Conservation (phyloP, 2,888 invertebrate genomes). For the Thysanoteuthis rhombus region DNA sequence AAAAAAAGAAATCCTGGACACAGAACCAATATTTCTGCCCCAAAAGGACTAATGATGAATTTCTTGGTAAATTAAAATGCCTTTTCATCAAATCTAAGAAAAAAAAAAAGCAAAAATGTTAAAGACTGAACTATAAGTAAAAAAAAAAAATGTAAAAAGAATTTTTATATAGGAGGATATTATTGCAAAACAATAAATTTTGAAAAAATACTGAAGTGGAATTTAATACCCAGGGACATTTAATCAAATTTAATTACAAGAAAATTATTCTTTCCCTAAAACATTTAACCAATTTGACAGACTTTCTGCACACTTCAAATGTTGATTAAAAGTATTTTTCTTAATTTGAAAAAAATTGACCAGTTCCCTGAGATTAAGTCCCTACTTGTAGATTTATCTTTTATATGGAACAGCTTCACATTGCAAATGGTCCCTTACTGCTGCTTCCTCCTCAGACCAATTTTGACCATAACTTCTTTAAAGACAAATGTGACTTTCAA, state of each 20-base stretch:
- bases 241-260: not conserved
- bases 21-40: not conserved
- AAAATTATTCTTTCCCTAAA: not conserved
- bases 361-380: not conserved
- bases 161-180: not conserved
- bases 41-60: not conserved
- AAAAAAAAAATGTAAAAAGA: not conserved
- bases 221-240: not conserved
- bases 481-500: not conserved
- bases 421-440: not conserved
- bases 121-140: not conserved
- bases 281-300: not conserved
- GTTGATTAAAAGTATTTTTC: not conserved
- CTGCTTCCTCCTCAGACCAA: not conserved
- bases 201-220: not conserved
- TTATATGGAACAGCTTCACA: not conserved
- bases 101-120: not conserved
- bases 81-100: not conserved
- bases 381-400: not conserved
- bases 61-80: not conserved
- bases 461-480: not conserved
- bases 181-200: not conserved
- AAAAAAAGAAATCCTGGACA: not conserved
- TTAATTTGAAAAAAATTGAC: not conserved
- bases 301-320: not conserved